Percentiles rank a stretch among this genome's conserved stretches.
Evolutionary conservation across 37 sponge, comb jelly and placozoan species (phyloP).

Genomic region (Lycopodina hypogea): DNA sequence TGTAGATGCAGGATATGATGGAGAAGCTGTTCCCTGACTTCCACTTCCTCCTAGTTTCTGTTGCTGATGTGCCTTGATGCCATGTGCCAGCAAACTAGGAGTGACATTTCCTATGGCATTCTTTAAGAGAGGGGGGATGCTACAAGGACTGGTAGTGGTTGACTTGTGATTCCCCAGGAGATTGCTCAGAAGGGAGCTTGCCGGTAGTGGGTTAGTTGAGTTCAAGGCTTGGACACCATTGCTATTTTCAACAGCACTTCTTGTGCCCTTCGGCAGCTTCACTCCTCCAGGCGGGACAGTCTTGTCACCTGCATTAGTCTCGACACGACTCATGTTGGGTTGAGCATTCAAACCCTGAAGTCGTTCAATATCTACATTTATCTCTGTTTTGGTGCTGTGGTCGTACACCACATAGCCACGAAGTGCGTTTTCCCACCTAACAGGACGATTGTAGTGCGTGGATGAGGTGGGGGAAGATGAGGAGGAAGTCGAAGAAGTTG

Average conservation of each 20-base stretch:
- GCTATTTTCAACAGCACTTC: too few species aligned
- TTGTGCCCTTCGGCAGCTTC: too few species aligned
- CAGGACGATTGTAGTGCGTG: conserved; percentile 35
- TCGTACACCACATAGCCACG: conserved; percentile 24
- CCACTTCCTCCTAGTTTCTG: neutral
- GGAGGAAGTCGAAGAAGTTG: neutral
- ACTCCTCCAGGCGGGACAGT: too few species aligned
- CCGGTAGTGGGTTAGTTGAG: too few species aligned
- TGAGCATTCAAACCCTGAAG: neutral
- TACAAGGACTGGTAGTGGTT: too few species aligned
- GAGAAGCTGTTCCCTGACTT: neutral
- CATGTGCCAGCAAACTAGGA: conserved; percentile 3
- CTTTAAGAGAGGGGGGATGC: too few species aligned
- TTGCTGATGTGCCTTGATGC: neutral
- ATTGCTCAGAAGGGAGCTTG: too few species aligned
- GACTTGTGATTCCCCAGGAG: too few species aligned
- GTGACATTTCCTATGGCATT: neutral
- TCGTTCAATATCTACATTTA: neutral
- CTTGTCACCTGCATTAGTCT: too few species aligned
- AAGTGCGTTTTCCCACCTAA: conserved; percentile 57
- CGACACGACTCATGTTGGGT: too few species aligned
- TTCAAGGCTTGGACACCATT: too few species aligned
- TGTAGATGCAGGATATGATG: too few species aligned
- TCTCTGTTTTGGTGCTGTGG: conserved; percentile 43
- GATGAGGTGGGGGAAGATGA: neutral